A percentile compares a stretch with the other conserved stretches of the same genome.
phyloP scores from a whole-genome alignment of 2,113 vertebrate species.

The Capreolus pygargus region DNA sequence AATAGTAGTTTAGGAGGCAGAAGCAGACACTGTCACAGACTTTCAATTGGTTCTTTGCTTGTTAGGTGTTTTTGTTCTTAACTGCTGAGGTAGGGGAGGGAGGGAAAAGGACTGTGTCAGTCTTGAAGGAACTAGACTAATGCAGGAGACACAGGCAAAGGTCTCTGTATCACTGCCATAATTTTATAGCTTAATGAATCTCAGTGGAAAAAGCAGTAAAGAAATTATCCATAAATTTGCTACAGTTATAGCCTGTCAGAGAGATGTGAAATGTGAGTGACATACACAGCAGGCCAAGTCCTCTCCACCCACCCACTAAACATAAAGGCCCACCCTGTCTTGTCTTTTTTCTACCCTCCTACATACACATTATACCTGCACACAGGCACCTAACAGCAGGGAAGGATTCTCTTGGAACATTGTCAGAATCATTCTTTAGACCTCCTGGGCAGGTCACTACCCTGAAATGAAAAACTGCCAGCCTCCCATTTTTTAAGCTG shows the following conservation, averaged over 20 bases:
- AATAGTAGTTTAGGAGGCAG: not conserved
- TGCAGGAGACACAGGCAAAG: not conserved
- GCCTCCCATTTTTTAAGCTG: conserved; percentile 28
- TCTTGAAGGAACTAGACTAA: not conserved
- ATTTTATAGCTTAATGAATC: conserved; percentile 1
- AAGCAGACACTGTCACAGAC: not conserved
- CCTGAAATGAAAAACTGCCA: conserved; percentile 65
- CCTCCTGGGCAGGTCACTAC: conserved; percentile 41
- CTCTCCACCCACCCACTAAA: conserved; percentile 27
- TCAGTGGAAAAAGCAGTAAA: conserved; percentile 18
- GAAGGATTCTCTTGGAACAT: conserved; percentile 38
- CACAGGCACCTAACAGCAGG: conserved; percentile 39
- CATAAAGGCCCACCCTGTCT: conserved; percentile 4
- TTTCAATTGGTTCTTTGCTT: not conserved
- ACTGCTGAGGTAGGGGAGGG: not conserved
- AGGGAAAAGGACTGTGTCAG: not conserved
- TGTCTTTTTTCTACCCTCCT: not conserved
- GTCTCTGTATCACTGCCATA: not conserved
- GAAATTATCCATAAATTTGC: conserved; percentile 17
- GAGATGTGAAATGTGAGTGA: conserved; percentile 10
- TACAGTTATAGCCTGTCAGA: conserved; percentile 24
- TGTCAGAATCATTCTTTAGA: conserved; percentile 56
- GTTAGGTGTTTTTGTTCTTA: not conserved
- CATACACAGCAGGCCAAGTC: not conserved
- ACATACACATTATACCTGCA: conserved; percentile 27